A percentile compares a stretch with the other conserved stretches of the same genome.
These are phyloP conservation scores for Halocynthia roretzi DNA, from an alignment of 23 tunicate species.

Conservation along the genomic window DNA sequence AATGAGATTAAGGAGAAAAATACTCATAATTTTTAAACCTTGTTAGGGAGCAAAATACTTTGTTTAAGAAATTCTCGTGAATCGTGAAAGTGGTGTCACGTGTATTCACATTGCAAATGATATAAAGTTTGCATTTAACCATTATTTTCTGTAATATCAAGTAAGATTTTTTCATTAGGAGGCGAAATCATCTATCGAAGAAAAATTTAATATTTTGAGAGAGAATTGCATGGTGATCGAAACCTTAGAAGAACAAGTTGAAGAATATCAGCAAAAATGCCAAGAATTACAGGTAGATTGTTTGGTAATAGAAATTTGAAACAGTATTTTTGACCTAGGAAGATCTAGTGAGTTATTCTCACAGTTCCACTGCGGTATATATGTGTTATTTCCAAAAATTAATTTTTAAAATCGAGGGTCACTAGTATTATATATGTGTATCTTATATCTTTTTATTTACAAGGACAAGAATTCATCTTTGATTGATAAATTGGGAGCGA, in stretches of 20 bases:
- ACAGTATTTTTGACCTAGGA: background rate
- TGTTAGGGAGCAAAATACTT: too few species aligned
- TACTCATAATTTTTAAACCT: too few species aligned
- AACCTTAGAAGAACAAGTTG: conserved; percentile 22
- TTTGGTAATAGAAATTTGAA: too few species aligned
- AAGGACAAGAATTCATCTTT: conserved; percentile 2
- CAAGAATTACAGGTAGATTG: conserved; percentile 23
- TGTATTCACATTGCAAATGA: too few species aligned
- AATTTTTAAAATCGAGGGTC: too few species aligned
- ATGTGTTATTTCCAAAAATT: too few species aligned
- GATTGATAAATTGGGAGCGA: background rate
- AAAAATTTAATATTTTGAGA: conserved; percentile 8
- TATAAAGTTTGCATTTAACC: too few species aligned
- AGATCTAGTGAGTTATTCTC: background rate
- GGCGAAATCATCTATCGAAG: conserved; percentile 10
- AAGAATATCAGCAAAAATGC: conserved; percentile 31
- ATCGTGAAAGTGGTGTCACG: too few species aligned
- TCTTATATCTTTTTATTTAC: background rate
- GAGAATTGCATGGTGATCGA: conserved; percentile 6
- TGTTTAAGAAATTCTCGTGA: too few species aligned
- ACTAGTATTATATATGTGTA: background rate
- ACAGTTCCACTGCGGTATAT: too few species aligned
- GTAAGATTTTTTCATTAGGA: background rate
- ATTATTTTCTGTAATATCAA: too few species aligned
- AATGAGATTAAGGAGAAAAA: too few species aligned